Percentiles rank a stretch among this genome's conserved stretches.
These are phyloP conservation scores for Siniperca chuatsi DNA, from an alignment of 2,113 vertebrate species.

Conservation along the genomic window DNA sequence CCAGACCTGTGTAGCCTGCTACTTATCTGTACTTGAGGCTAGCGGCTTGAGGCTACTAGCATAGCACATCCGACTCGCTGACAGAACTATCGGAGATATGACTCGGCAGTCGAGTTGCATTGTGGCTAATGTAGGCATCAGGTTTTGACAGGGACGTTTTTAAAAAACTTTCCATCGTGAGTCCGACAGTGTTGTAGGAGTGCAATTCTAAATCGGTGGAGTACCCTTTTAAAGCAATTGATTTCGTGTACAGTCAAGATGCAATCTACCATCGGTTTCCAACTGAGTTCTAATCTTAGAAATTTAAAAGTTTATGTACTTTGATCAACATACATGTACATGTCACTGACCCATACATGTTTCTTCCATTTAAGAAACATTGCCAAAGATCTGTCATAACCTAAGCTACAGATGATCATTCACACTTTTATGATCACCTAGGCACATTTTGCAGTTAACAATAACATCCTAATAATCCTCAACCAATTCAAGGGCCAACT, in stretches of 20 bases:
- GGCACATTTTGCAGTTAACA: conserved; percentile 17
- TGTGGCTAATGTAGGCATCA: background rate
- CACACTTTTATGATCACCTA: background rate
- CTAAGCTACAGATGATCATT: too few relatives aligned
- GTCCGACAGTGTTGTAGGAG: background rate
- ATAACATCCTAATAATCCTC: conserved; percentile 16
- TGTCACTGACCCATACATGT: too few relatives aligned
- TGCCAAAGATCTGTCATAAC: too few relatives aligned
- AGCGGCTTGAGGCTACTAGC: background rate
- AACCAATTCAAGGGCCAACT: background rate
- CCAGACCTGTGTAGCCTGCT: background rate
- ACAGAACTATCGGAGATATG: background rate
- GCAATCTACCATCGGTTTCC: background rate
- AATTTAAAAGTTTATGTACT: too few relatives aligned
- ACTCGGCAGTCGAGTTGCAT: background rate
- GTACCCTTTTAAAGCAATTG: background rate
- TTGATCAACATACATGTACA: too few relatives aligned
- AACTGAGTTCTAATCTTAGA: background rate
- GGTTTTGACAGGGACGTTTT: background rate
- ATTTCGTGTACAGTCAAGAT: background rate
- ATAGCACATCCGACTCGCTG: too few relatives aligned
- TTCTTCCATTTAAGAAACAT: too few relatives aligned
- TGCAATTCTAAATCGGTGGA: background rate
- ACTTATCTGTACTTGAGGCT: background rate
- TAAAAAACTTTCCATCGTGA: background rate